Evolutionary conservation across 2,113 vertebrate species (phyloP).

Genomic region (Lynx canadensis): DNA sequence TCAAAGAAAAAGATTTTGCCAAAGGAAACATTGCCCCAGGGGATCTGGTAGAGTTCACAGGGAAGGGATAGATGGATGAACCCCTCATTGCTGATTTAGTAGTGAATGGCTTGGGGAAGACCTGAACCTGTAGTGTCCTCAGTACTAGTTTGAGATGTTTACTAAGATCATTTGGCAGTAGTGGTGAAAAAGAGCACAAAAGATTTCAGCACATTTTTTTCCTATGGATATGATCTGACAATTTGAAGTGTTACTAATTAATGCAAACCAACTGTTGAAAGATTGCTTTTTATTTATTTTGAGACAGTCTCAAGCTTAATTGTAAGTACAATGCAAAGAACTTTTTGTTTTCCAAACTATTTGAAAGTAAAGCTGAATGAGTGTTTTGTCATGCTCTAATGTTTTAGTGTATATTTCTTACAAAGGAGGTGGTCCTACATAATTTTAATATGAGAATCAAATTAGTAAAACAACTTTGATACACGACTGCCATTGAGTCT

Average conservation of each 20-base stretch:
- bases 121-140: neutral
- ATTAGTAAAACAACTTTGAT: neutral
- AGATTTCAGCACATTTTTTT: neutral
- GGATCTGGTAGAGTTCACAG: neutral
- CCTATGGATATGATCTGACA: neutral
- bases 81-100: neutral
- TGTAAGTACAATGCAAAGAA: neutral
- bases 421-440: neutral
- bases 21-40: neutral
- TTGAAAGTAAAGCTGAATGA: neutral
- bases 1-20: neutral
- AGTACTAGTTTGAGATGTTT: neutral
- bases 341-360: neutral
- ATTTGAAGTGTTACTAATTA: conserved; percentile 27
- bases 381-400: neutral
- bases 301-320: neutral
- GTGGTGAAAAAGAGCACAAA: neutral
- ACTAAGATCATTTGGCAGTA: neutral
- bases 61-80: neutral
- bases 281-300: neutral
- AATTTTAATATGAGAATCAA: neutral
- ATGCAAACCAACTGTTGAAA: neutral
- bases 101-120: neutral
- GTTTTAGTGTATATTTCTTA: neutral
- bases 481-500: neutral